Conservation (phyloP, 2,113 vertebrate genomes). For the Apodemus sylvaticus region DNA sequence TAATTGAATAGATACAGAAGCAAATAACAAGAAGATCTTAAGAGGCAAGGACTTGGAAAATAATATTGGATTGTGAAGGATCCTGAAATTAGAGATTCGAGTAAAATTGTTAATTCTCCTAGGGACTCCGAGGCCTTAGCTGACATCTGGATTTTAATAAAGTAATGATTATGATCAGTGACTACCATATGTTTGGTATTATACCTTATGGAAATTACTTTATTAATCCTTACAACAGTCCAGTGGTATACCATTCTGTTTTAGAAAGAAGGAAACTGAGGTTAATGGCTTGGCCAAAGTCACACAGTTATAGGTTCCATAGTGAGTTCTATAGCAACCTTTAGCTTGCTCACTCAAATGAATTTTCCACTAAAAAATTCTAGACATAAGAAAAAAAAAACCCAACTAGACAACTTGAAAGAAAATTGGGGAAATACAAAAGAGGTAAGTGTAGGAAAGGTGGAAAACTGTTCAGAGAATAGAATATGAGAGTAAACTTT, state of each 20-base stretch:
- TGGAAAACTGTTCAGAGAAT: slow-evolving; percentile 40
- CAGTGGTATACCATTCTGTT: background rate
- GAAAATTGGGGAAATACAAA: background rate
- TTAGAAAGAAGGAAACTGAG: slow-evolving; percentile 38
- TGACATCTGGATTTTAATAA: slow-evolving; percentile 70
- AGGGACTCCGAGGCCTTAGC: background rate
- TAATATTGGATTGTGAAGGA: background rate
- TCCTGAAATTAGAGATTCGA: slow-evolving; percentile 45
- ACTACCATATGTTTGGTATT: slow-evolving; percentile 57
- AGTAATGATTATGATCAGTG: slow-evolving; percentile 67
- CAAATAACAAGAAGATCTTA: slow-evolving; percentile 21
- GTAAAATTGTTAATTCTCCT: slow-evolving; percentile 60
- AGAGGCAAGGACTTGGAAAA: slow-evolving; percentile 32
- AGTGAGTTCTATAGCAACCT: slow-evolving; percentile 37
- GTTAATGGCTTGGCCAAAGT: slow-evolving; percentile 22
- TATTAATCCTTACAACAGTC: slow-evolving; percentile 48
- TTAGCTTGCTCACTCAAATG: slow-evolving; percentile 22
- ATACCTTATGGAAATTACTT: slow-evolving; percentile 54
- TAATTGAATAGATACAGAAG: slow-evolving; percentile 14
- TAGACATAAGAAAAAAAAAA: too few species aligned
- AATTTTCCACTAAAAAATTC: background rate
- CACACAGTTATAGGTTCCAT: background rate
- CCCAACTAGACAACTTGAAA: slow-evolving; percentile 53
- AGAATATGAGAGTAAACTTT: slow-evolving; percentile 38
- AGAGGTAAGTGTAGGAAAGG: background rate